These are phyloP conservation scores for Apis mellifera DNA, from an alignment of 1,140 invertebrate genomes.

Conservation along the genomic window Amel_HAv3.1 CM009931.2:3696001-3696500, in stretches of 20 bases:
- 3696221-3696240: too few species aligned
- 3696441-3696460: not conserved
- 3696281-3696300: too few species aligned
- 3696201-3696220: not conserved
- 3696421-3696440: not conserved
- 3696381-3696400: too few species aligned
- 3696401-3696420: not conserved
- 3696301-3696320: too few species aligned
- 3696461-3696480: not conserved
- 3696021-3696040: not conserved
- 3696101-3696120: too few species aligned
- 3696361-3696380: not conserved
- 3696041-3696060: not conserved
- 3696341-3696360: not conserved
- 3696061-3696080: not conserved
- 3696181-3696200: not conserved
- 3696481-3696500: not conserved
- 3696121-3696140: too few species aligned
- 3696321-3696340: not conserved
- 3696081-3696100: not conserved
- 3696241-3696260: too few species aligned
- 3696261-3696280: too few species aligned
- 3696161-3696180: not conserved
- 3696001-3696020: not conserved
- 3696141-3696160: not conserved